Evolutionary conservation across 2,797 vertebrate species (phyloP), one percentile per base, ranked within the genome.

Genomic region (Varecia variegata): DNA sequence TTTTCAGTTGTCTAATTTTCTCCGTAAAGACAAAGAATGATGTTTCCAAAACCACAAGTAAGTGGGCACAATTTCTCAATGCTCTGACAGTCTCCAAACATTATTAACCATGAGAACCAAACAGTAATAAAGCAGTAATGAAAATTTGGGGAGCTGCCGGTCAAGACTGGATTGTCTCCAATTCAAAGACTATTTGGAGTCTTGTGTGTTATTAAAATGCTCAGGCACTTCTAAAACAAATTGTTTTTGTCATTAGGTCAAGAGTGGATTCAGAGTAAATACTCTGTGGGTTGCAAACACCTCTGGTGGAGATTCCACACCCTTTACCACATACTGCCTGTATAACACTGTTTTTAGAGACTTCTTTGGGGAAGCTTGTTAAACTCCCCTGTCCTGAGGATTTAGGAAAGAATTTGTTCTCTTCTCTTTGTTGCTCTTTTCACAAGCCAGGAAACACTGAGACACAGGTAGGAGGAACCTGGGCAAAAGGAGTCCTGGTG

Each of bases 141-240:
- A 54, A 27, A 43, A 38, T 93, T 77, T 89, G 17, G 62, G 81
- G 54, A 90, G 47, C 56, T 88, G 40, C 68, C 40, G 35, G 25
- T 92, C 23, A 54, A n/a, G 67, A 67, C 25, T 25, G 18, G 17
- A 15, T 32, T 88, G 60, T 95, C 38, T 71, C 47, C 35, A 45
- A 27, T 79, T 91, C 90, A 86, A 88, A 93, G 43, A 82, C 52
- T 92, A 2, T 81, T 74, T 85, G 23, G 43, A 85, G 27, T 27
- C 18, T 88, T 83, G 12, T 80, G 40, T 80, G n/a, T 95, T 89
- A 93, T 62, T 73, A 65, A 79, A 73, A 92, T 7, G 27, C 23
- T 13, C 32, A 23, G n/a, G 47, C 65, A 25, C 35, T 89, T 85
- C 40, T 89, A 81, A 95, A 96, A 87, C 71, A 77, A 82, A 68